Evolutionary conservation across 2,888 invertebrate genomes (phyloP).

Genomic region (Polydrusus pterygomalis): DNA sequence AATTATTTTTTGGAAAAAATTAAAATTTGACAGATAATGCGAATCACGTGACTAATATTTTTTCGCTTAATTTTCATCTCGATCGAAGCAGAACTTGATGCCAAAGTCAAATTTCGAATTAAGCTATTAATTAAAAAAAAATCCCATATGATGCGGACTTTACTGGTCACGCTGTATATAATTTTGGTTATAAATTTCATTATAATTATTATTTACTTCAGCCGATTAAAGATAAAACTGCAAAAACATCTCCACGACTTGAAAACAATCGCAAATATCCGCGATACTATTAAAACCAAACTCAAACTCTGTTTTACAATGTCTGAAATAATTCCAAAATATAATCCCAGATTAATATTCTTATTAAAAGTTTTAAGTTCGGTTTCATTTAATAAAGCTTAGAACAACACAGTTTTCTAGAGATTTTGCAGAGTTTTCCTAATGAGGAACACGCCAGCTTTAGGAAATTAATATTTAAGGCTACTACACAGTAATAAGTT

Average conservation of each 20-base stretch:
- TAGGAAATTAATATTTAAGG: slow-evolving; percentile 39
- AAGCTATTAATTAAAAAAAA: no score
- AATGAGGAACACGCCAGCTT: slow-evolving; percentile 31
- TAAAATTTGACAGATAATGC: no score
- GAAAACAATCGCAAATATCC: slow-evolving; percentile 7
- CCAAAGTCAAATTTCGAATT: no score
- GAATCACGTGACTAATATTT: no score
- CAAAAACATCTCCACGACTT: background rate
- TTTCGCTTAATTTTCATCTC: no score
- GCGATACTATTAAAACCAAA: slow-evolving; percentile 11
- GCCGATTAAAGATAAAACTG: background rate
- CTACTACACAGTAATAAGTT: background rate
- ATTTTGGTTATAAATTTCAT: no score
- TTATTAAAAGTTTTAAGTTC: slow-evolving; percentile 50
- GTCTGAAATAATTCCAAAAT: slow-evolving; percentile 35
- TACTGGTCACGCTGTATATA: no score
- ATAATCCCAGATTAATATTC: slow-evolving; percentile 49
- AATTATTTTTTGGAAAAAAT: no score
- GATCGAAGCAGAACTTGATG: no score
- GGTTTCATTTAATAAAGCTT: slow-evolving; percentile 46
- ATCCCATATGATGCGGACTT: no score
- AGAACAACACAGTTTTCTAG: slow-evolving; percentile 33
- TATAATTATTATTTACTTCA: no score
- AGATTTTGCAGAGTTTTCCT: slow-evolving; percentile 37
- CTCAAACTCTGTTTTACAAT: slow-evolving; percentile 17